phyloP scores from a whole-genome alignment of 2,888 invertebrate genomes.

The Drosophila falleni region DNA sequence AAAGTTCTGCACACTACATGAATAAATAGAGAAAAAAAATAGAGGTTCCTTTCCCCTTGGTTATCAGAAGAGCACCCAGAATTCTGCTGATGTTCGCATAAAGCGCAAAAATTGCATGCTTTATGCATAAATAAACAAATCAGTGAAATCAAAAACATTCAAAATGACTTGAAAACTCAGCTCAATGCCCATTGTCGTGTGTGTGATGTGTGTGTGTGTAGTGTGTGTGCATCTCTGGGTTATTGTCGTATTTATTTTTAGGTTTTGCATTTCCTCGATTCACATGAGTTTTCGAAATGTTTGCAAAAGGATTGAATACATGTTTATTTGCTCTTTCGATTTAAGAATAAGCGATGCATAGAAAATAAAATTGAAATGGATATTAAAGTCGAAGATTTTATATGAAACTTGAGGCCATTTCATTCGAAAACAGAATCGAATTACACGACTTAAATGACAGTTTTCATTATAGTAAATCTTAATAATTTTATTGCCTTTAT shows the following conservation, averaged over 20 bases:
- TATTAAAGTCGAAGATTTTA: not conserved
- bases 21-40: constrained; percentile 1
- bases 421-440: too few species aligned
- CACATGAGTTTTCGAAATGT: constrained; percentile 31
- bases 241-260: constrained; percentile 54
- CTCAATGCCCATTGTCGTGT: constrained; percentile 68
- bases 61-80: constrained; percentile 31
- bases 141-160: constrained; percentile 82
- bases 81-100: constrained; percentile 74
- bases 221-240: constrained; percentile 16
- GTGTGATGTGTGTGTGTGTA: constrained; percentile 22
- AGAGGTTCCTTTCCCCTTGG: not conserved
- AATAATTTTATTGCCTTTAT: not conserved
- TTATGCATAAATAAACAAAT: constrained; percentile 81
- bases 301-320: constrained; percentile 29
- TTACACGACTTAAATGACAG: not conserved
- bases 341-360: constrained; percentile 1
- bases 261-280: constrained; percentile 29
- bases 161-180: constrained; percentile 76
- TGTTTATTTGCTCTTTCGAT: constrained; percentile 23
- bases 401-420: not conserved
- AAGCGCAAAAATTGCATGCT: constrained; percentile 76
- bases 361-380: not conserved
- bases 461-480: not conserved
- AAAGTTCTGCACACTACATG: constrained; percentile 38